Percentiles rank a stretch among this genome's conserved stretches.
These are phyloP conservation scores for Phymastichus coffea DNA, from an alignment of 1,140 invertebrate species.

Conservation along the genomic window DNA sequence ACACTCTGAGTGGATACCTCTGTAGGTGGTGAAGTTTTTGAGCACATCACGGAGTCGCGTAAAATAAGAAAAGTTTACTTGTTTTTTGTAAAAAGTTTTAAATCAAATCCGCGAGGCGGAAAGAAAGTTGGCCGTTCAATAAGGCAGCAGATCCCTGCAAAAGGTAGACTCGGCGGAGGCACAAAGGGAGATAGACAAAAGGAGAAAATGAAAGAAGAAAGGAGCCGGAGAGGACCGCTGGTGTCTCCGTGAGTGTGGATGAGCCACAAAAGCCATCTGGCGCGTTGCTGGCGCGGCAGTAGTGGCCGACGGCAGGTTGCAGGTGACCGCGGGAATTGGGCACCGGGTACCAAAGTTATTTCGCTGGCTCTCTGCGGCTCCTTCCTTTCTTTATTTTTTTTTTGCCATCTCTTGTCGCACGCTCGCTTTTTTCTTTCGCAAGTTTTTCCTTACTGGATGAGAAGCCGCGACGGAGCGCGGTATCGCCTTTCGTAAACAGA, in stretches of 20 bases:
- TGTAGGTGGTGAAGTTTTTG: no score
- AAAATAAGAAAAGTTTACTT: no score
- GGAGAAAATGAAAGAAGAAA: not conserved
- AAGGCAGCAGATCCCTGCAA: no score
- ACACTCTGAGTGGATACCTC: no score
- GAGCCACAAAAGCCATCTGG: constrained; percentile 6
- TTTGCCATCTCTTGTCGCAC: not conserved
- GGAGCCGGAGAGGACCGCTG: not conserved
- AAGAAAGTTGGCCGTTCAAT: no score
- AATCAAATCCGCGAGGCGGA: no score
- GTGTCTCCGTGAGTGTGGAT: not conserved
- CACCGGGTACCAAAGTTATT: not conserved
- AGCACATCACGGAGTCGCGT: no score
- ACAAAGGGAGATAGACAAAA: not conserved
- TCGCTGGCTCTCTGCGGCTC: not conserved
- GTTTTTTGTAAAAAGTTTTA: no score
- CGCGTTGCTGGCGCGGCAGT: no score
- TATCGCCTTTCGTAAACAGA: constrained; percentile 10
- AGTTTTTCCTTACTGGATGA: not conserved
- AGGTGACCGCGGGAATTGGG: constrained; percentile 7
- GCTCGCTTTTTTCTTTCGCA: not conserved
- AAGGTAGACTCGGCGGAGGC: not conserved
- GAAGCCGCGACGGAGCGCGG: not conserved
- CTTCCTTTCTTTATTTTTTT: not conserved
- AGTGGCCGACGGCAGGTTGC: not conserved